A percentile compares a stretch with the other conserved stretches of the same genome.
Conservation (phyloP, 1,140 invertebrate species). For the Schlechtendalia chinensis region DNA sequence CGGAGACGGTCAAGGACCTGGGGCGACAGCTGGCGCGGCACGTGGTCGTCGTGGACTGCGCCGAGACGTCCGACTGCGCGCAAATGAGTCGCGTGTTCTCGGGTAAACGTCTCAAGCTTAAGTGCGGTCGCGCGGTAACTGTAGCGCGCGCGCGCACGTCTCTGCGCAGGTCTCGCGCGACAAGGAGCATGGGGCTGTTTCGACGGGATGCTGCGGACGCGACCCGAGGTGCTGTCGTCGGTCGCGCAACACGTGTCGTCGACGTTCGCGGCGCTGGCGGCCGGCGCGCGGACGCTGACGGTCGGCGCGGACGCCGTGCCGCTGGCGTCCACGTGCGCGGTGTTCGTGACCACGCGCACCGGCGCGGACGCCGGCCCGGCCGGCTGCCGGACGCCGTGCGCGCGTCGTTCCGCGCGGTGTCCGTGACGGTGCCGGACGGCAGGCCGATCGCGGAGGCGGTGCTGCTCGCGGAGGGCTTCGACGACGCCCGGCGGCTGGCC, state of each 20-base stretch:
- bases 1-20: conserved; percentile 92
- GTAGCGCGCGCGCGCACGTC: too few relatives aligned
- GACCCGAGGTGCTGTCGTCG: conserved; percentile 88
- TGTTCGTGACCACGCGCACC: conserved; percentile 95
- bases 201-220: conserved; percentile 94
- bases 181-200: conserved; percentile 97
- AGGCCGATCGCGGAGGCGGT: conserved; percentile 91
- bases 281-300: conserved; percentile 75
- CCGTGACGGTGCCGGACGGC: conserved; percentile 96
- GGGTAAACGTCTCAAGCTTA: conserved; percentile 3
- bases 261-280: conserved; percentile 79
- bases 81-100: conserved; percentile 66
- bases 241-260: conserved; percentile 83
- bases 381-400: conserved; percentile 93
- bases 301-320: conserved; percentile 90
- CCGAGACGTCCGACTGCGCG: conserved; percentile 84
- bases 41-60: conserved; percentile 95
- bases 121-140: too few relatives aligned
- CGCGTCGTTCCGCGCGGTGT: conserved; percentile 87
- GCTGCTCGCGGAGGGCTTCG: conserved; percentile 85
- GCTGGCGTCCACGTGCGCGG: conserved; percentile 83
- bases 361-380: too few relatives aligned
- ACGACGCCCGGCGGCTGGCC: conserved; percentile 69
- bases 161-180: conserved; percentile 63
- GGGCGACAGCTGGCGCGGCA: conserved; percentile 93